A percentile compares a stretch with the other conserved stretches of the same genome.
These are phyloP conservation scores for Papilio polyxenes DNA, from an alignment of 1,140 invertebrate species.

Conservation along the genomic window DNA sequence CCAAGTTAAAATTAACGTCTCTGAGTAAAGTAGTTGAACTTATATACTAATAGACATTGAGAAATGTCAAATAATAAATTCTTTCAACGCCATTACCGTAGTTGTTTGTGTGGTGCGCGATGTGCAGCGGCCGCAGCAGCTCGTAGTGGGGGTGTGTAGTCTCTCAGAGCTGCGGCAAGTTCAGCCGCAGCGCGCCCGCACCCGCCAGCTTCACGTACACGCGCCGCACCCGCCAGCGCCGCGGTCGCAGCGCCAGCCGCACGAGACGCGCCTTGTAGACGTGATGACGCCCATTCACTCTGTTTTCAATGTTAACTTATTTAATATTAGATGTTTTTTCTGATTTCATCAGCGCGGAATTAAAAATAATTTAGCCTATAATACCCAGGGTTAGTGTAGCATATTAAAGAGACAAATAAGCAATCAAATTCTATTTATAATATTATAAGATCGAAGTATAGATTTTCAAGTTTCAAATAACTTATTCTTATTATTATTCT, in stretches of 20 bases:
- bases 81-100: slow-evolving; percentile 38
- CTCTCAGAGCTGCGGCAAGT: slow-evolving; percentile 82
- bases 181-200: slow-evolving; percentile 79
- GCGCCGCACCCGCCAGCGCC: slow-evolving; percentile 91
- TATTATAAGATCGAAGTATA: too few species aligned
- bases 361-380: too few species aligned
- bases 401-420: too few species aligned
- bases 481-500: too few species aligned
- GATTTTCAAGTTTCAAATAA: too few species aligned
- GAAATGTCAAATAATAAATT: too few species aligned
- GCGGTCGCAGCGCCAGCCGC: slow-evolving; percentile 85
- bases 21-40: too few species aligned
- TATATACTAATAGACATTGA: too few species aligned
- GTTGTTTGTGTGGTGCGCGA: slow-evolving; percentile 81
- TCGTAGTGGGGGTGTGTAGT: slow-evolving; percentile 86
- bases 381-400: too few species aligned
- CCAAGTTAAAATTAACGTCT: too few species aligned
- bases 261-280: slow-evolving; percentile 85
- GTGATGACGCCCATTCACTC: slow-evolving; percentile 87
- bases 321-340: neutral
- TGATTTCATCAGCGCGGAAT: too few species aligned
- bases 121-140: slow-evolving; percentile 85
- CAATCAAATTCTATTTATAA: too few species aligned
- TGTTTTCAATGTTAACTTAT: slow-evolving; percentile 55
- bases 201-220: slow-evolving; percentile 90